Conservation (phyloP, 2,113 vertebrate genomes). For the Percopsis transmontana region DNA sequence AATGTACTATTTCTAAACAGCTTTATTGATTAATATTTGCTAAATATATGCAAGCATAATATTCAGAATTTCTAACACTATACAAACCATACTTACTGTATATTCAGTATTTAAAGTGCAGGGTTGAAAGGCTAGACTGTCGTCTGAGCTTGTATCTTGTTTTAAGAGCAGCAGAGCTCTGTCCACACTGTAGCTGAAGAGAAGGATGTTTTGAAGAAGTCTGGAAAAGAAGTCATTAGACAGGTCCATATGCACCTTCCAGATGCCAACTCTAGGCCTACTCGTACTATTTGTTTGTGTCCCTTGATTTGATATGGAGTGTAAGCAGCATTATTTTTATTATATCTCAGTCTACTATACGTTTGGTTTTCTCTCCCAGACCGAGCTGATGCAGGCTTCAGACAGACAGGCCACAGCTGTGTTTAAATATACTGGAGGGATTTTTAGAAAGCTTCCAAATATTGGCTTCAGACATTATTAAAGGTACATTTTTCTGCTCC, state of each 20-base stretch:
- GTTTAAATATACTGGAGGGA: too few relatives aligned
- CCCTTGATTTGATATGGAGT: conserved; percentile 6
- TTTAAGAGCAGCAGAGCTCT: neutral
- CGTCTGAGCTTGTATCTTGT: too few relatives aligned
- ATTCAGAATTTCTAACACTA: too few relatives aligned
- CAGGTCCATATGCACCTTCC: neutral
- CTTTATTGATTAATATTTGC: too few relatives aligned
- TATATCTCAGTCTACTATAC: neutral
- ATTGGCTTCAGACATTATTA: neutral
- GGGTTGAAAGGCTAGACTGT: neutral
- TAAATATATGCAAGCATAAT: too few relatives aligned
- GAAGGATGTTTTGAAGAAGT: neutral
- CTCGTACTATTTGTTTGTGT: neutral
- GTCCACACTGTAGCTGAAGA: neutral
- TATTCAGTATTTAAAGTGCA: too few relatives aligned
- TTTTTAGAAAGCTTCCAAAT: neutral
- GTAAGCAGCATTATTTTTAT: conserved; percentile 17
- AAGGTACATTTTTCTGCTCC: too few relatives aligned
- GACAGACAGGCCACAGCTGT: neutral
- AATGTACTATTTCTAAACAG: too few relatives aligned
- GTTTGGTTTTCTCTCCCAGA: neutral
- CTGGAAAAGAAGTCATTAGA: too few relatives aligned
- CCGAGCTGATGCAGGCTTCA: neutral
- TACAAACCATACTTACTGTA: too few relatives aligned
- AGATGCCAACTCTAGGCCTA: conserved; percentile 1